Evolutionary conservation across 1,140 invertebrate species (phyloP).

Genomic region (Drosophila truncata): DNA sequence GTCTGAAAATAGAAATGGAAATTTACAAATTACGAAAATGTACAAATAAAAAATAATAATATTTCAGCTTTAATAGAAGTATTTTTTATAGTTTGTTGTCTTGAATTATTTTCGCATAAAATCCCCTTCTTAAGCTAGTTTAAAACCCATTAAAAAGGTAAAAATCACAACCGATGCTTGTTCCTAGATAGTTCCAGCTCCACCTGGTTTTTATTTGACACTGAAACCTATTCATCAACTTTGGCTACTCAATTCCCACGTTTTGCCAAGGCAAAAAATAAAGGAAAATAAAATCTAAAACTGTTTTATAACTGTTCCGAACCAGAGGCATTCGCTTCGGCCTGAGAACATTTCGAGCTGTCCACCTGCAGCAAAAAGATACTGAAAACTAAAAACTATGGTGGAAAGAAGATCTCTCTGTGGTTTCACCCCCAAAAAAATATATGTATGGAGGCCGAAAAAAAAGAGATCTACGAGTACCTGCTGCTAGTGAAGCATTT

Average conservation of each 20-base stretch:
- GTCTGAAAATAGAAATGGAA: constrained; percentile 29
- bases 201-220: constrained; percentile 28
- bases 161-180: constrained; percentile 13
- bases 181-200: constrained; percentile 20
- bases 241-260: constrained; percentile 65
- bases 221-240: constrained; percentile 33
- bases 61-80: not conserved
- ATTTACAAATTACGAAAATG: constrained; percentile 16
- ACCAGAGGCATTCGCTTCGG: constrained; percentile 37
- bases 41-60: constrained; percentile 9
- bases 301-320: constrained; percentile 76
- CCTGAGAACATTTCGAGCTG: constrained; percentile 72
- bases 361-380: constrained; percentile 69
- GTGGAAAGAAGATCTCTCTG: constrained; percentile 75
- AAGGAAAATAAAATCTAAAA: constrained; percentile 31
- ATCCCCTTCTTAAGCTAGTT: not conserved
- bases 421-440: constrained; percentile 62
- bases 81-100: not conserved
- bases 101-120: not conserved
- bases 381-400: constrained; percentile 40
- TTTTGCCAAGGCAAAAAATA: constrained; percentile 52
- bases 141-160: not conserved
- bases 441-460: constrained; percentile 27
- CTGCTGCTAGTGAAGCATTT: constrained; percentile 50
- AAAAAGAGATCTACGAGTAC: constrained; percentile 50